Evolutionary conservation across 2,888 invertebrate species (phyloP).

Genomic region (Diarsia mendica): DNA sequence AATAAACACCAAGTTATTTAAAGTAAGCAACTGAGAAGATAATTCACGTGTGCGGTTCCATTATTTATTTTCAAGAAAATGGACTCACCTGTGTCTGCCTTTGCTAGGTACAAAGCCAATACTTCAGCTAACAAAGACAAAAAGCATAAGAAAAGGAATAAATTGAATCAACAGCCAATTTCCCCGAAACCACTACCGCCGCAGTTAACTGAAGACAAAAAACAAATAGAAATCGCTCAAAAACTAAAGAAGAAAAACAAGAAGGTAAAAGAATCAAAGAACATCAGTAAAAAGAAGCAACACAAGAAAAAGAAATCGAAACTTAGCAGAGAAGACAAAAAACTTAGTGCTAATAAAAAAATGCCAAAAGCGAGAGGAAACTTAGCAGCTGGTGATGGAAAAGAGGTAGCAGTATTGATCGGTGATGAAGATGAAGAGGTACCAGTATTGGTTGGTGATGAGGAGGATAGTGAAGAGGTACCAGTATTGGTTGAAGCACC

Average conservation of each 20-base stretch:
- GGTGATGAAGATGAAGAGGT: slow-evolving; percentile 67
- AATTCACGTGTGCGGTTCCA: slow-evolving; percentile 42
- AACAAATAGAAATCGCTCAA: slow-evolving; percentile 69
- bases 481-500: slow-evolving; percentile 70
- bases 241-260: slow-evolving; percentile 79
- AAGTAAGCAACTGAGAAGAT: background rate
- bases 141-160: slow-evolving; percentile 72
- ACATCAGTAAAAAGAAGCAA: slow-evolving; percentile 76
- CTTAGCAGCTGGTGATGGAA: slow-evolving; percentile 60
- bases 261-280: slow-evolving; percentile 75
- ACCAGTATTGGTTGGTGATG: slow-evolving; percentile 68
- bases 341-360: slow-evolving; percentile 42
- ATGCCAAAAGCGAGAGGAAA: slow-evolving; percentile 35
- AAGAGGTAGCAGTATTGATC: slow-evolving; percentile 69
- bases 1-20: background rate
- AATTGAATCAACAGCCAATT: slow-evolving; percentile 43
- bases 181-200: slow-evolving; percentile 54
- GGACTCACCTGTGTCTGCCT: slow-evolving; percentile 84
- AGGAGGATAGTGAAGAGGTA: slow-evolving; percentile 71
- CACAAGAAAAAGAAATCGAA: slow-evolving; percentile 79
- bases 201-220: slow-evolving; percentile 68
- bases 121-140: slow-evolving; percentile 73
- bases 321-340: slow-evolving; percentile 54
- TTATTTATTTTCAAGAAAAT: slow-evolving; percentile 63
- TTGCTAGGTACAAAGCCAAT: slow-evolving; percentile 81